A percentile compares a stretch with the other conserved stretches of the same genome.
These are phyloP conservation scores for Actinia tenebrosa DNA, from an alignment of 64 coral and sea anemone genomes.

Conservation along the genomic window DNA sequence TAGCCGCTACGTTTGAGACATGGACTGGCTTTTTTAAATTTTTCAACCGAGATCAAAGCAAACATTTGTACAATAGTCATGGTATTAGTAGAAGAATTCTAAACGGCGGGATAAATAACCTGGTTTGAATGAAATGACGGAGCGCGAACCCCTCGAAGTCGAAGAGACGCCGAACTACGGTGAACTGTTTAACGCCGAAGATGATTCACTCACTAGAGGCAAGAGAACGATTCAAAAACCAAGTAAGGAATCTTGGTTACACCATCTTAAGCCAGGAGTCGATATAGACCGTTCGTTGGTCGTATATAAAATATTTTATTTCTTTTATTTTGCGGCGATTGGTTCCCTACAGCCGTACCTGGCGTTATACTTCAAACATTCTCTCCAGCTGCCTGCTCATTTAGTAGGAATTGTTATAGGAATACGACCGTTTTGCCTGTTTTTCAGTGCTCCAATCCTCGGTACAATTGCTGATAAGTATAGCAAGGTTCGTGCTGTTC, in stretches of 20 bases:
- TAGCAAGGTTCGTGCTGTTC: slow-evolving; percentile 68
- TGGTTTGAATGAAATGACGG: slow-evolving; percentile 14
- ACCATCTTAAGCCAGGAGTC: slow-evolving; percentile 55
- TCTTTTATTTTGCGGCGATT: slow-evolving; percentile 90
- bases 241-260: slow-evolving; percentile 16
- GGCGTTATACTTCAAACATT: slow-evolving; percentile 90
- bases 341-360: slow-evolving; percentile 75
- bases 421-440: slow-evolving; percentile 82
- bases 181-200: slow-evolving; percentile 56
- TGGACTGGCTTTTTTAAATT: not conserved
- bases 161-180: slow-evolving; percentile 13
- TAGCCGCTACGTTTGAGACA: not conserved
- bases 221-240: not conserved
- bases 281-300: slow-evolving; percentile 66
- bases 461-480: slow-evolving; percentile 93
- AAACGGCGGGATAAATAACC: not conserved
- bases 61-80: slow-evolving; percentile 6
- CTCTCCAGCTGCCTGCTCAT: slow-evolving; percentile 78
- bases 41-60: not conserved
- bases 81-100: not conserved
- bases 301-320: slow-evolving; percentile 90
- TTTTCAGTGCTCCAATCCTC: slow-evolving; percentile 79
- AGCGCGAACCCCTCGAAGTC: not conserved
- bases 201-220: not conserved
- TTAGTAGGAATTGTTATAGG: slow-evolving; percentile 78